Base-by-base conservation (phyloP, 1,140 invertebrate genomes). In the Megalopta genalis region DNA sequence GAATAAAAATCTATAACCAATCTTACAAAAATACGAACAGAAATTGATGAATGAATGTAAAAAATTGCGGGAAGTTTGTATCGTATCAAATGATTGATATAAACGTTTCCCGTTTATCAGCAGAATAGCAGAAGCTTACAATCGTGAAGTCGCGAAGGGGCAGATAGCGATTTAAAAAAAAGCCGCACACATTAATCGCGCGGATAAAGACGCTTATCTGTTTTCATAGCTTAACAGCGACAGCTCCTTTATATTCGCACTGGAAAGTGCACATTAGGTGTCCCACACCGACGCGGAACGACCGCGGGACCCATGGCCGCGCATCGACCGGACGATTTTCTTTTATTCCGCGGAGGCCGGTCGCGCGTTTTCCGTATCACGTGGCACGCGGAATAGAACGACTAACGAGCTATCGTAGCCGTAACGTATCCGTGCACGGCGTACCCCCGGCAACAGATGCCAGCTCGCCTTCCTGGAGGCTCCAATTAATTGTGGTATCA, bases 401-500 rank as follows among this genome's bases (percentile, higher is more conserved):
- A 74, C 46, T 80, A 80, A 80, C 78, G 72, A 80, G 71, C 12
- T 27, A 68, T 62, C 78, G 54, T 25, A 9, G 39, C 63, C 64
- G 64, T 65, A 75, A 66, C 49, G 54, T 32, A 39, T 25, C 27
- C 60, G 18, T 60, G 42, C 71, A 21, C 63, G 27, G 18, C 42
- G 42, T 49, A 23, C 12, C 49, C 23, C 32, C 16, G 32, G n/a
- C 63, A 67, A 37, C 54, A 39, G 27, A 75, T 60, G 42, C 54
- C 39, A 27, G 37, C 64, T 60, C 46, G 63, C 42, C 64, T 76
- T 76, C 78, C 64, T 54, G 23, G 42, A 68, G 72, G 64, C 23
- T 68, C 54, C 64, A 76, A 75, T 80, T 80, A 80, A 76, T 76
- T 60, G 72, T 68, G 57, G 72, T 62, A 80, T 80, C 78, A 74